Percentiles rank a stretch among this genome's conserved stretches.
Conservation (phyloP, 2,797 vertebrate species). For the Saxicola maurus region DNA sequence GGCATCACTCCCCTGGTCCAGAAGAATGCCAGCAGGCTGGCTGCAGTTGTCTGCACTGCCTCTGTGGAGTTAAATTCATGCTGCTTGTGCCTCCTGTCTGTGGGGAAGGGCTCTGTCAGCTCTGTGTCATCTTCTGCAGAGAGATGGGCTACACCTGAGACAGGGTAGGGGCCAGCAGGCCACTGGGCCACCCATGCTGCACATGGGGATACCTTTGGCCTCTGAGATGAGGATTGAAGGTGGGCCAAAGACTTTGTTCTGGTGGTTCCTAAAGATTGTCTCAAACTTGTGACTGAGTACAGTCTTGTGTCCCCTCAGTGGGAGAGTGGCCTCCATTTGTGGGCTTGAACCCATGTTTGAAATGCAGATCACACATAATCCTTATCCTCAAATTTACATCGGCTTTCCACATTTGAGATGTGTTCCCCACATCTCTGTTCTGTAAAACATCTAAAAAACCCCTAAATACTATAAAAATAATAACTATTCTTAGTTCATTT, state of each 20-base stretch:
- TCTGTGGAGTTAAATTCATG: background rate
- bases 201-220: background rate
- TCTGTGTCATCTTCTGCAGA: background rate
- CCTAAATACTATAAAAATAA: background rate
- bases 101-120: background rate
- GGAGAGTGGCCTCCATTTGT: background rate
- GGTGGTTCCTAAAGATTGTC: background rate
- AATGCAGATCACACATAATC: background rate
- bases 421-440: background rate
- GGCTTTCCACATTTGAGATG: background rate
- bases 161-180: background rate
- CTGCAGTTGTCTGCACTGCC: background rate
- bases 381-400: background rate
- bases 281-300: fast-evolving
- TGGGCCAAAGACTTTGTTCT: background rate
- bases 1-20: background rate
- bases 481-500: background rate
- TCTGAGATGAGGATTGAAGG: background rate
- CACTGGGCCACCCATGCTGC: fast-evolving
- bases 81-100: background rate
- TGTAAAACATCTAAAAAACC: background rate
- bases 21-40: background rate
- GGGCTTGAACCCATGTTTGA: background rate
- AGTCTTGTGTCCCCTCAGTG: background rate
- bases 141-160: background rate